Evolutionary conservation across 2,888 invertebrate species (phyloP).

Genomic region (Serrognathus titanus): DNA sequence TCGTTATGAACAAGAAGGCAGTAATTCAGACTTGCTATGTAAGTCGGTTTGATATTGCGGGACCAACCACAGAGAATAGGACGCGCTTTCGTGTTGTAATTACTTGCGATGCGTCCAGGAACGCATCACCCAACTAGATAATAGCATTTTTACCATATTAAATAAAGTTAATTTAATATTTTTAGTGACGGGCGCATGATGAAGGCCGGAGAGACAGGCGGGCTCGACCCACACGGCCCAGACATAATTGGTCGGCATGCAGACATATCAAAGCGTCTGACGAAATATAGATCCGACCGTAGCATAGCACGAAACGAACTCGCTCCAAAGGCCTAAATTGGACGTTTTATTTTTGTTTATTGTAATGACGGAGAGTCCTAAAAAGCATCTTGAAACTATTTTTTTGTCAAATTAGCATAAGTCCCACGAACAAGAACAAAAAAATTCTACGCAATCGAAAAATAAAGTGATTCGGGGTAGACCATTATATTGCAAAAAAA

Average conservation of each 20-base stretch:
- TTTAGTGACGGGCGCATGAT: conserved; percentile 36
- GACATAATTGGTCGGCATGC: conserved; percentile 48
- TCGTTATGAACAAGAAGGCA: no score
- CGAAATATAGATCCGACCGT: conserved; percentile 37
- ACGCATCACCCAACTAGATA: not conserved
- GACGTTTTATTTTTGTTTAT: conserved; percentile 10
- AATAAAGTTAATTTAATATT: conserved; percentile 39
- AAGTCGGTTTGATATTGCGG: no score
- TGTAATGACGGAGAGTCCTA: not conserved
- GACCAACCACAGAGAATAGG: no score
- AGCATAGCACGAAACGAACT: conserved; percentile 29
- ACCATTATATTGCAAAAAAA: no score
- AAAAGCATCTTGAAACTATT: not conserved
- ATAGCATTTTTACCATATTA: conserved; percentile 21
- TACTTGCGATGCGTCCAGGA: no score
- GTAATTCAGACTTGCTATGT: no score
- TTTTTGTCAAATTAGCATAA: not conserved
- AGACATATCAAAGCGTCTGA: conserved; percentile 41
- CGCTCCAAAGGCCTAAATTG: conserved; percentile 17
- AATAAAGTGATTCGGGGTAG: no score
- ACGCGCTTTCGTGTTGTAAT: no score
- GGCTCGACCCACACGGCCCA: conserved; percentile 44
- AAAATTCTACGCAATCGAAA: no score
- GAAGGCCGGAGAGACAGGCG: conserved; percentile 36
- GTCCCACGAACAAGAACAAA: no score